Evolutionary conservation across 2,113 vertebrate species (phyloP).

Genomic region (Synodontis membranacea): DNA sequence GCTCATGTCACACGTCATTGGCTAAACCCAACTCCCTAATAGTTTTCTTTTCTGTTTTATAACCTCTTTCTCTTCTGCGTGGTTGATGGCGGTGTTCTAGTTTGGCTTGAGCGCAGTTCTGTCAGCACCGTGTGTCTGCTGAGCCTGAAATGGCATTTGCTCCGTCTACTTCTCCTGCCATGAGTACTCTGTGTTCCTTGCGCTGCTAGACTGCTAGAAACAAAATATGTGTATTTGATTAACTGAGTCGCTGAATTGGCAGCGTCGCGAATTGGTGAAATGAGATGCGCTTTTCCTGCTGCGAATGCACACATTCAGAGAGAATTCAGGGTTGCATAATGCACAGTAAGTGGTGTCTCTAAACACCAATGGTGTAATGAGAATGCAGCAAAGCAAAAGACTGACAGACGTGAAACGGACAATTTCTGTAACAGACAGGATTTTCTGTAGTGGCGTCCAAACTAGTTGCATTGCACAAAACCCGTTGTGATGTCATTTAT

Average conservation of each 20-base stretch:
- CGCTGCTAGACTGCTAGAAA: neutral
- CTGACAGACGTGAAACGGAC: neutral
- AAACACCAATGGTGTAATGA: neutral
- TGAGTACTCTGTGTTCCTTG: neutral
- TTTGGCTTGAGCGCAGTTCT: neutral
- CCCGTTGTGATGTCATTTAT: neutral
- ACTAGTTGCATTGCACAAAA: neutral
- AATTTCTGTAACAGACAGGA: neutral
- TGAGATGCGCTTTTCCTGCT: neutral
- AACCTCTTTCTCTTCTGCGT: constrained; percentile 6
- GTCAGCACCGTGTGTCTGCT: constrained; percentile 17
- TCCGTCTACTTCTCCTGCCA: neutral
- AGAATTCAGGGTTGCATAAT: neutral
- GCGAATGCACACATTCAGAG: neutral
- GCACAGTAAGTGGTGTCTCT: neutral
- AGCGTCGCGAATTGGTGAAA: neutral
- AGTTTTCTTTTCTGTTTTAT: neutral
- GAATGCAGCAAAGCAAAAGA: neutral
- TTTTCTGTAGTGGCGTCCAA: neutral
- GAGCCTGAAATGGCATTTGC: constrained; percentile 10
- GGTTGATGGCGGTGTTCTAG: neutral
- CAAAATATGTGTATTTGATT: neutral
- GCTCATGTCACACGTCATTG: neutral
- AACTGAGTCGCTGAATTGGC: neutral
- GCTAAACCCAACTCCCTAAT: no score